Conservation (phyloP, 2,113 vertebrate species). For the Megaceryle maxima region DNA sequence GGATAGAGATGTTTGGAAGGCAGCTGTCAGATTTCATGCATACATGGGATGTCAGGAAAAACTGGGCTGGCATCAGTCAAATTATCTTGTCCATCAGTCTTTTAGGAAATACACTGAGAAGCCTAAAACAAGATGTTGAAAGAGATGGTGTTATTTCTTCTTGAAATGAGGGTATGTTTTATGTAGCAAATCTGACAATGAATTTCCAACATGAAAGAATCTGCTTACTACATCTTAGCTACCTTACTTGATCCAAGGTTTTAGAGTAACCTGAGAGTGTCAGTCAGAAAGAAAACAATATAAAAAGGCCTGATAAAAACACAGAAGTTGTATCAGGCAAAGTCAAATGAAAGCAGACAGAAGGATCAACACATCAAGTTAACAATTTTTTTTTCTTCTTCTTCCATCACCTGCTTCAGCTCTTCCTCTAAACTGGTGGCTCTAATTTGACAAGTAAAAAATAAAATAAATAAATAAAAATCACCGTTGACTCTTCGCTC, state of each 20-base stretch:
- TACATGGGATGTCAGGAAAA: not conserved
- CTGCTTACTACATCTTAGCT: slow-evolving; percentile 28
- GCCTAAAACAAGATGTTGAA: slow-evolving; percentile 54
- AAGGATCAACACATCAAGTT: not conserved
- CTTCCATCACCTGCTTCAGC: not conserved
- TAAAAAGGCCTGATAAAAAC: slow-evolving; percentile 27
- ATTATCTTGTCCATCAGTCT: slow-evolving; percentile 55
- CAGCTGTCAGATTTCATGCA: slow-evolving; percentile 7
- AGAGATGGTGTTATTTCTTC: slow-evolving; percentile 45
- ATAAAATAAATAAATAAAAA: not conserved
- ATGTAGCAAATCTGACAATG: slow-evolving; percentile 56
- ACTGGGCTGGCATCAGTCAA: slow-evolving; percentile 54
- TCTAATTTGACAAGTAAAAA: not conserved
- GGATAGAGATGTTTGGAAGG: not conserved
- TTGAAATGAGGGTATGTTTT: slow-evolving; percentile 57
- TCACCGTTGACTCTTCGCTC: not conserved
- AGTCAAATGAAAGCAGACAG: slow-evolving; percentile 26
- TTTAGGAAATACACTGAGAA: slow-evolving; percentile 27
- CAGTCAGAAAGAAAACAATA: slow-evolving; percentile 51
- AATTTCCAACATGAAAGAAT: slow-evolving; percentile 60
- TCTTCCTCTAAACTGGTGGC: not conserved
- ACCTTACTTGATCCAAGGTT: slow-evolving; percentile 55
- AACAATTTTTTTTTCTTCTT: not conserved
- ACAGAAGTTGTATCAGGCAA: not conserved
- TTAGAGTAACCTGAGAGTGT: slow-evolving; percentile 43